Conservation (phyloP, 1,140 invertebrate genomes). For the Ectropis grisescens region DNA sequence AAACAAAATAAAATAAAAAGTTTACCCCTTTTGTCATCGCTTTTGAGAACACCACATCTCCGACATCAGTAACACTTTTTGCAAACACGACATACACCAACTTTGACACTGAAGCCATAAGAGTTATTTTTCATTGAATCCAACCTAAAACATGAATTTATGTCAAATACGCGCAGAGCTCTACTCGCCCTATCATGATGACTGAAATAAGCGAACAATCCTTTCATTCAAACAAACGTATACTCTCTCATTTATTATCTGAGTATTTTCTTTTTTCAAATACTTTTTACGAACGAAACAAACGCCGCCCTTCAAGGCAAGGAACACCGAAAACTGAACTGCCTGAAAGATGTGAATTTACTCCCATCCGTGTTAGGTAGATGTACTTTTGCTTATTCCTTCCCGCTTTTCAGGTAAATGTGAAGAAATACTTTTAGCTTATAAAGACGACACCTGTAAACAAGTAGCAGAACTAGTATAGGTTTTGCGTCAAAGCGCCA, state of each 20-base stretch:
- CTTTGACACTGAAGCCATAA: conserved; percentile 18
- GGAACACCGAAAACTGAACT: conserved; percentile 49
- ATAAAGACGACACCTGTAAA: too few species aligned
- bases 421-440: too few species aligned
- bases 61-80: conserved; percentile 35
- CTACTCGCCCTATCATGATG: too few species aligned
- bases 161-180: too few species aligned
- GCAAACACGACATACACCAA: conserved; percentile 37
- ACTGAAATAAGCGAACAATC: too few species aligned
- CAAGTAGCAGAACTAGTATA: too few species aligned
- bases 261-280: conserved; percentile 44
- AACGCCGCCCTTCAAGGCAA: conserved; percentile 51
- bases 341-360: conserved; percentile 29
- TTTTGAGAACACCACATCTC: conserved; percentile 50
- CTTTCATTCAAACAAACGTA: too few species aligned
- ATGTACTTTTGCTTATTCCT: too few species aligned
- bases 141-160: conserved; percentile 1
- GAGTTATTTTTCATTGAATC: conserved; percentile 31
- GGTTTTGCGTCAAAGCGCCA: too few species aligned
- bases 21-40: conserved; percentile 56
- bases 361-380: too few species aligned
- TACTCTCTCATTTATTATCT: too few species aligned
- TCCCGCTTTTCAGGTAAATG: too few species aligned
- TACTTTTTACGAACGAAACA: conserved; percentile 44
- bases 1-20: conserved; percentile 3